These are phyloP conservation scores for Papilio gigon DNA, from an alignment of 2,888 invertebrate genomes.

Conservation along the genomic window DNA sequence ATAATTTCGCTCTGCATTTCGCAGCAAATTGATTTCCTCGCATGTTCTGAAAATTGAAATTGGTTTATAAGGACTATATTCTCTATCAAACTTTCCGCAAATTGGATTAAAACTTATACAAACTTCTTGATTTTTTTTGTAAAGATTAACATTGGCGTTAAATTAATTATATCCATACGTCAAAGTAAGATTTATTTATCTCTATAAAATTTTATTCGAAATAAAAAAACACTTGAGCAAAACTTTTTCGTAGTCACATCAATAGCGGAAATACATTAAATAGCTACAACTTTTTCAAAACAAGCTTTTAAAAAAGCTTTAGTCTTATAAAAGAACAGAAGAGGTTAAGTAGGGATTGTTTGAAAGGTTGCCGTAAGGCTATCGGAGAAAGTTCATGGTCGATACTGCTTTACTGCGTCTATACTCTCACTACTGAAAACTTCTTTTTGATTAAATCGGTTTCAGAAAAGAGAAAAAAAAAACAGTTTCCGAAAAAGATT, in stretches of 20 bases:
- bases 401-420: background rate
- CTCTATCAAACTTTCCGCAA: constrained; percentile 10
- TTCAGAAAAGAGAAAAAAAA: too few species aligned
- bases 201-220: too few species aligned
- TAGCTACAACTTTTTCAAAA: too few species aligned
- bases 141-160: background rate
- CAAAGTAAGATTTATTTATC: background rate
- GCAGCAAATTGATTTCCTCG: background rate
- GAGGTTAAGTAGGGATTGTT: background rate
- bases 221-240: too few species aligned
- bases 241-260: too few species aligned
- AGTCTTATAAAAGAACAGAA: background rate
- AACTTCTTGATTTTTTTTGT: background rate
- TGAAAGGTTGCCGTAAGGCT: background rate
- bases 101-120: constrained; percentile 2
- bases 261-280: too few species aligned
- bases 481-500: background rate
- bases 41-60: constrained; percentile 3
- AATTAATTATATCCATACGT: background rate
- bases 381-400: background rate
- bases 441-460: too few species aligned
- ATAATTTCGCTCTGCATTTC: background rate
- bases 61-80: constrained; percentile 11
- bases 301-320: too few species aligned
- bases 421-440: background rate